phyloP scores from a whole-genome alignment of 1,140 invertebrate genomes.

The Diplogasteroides magnus region DNA sequence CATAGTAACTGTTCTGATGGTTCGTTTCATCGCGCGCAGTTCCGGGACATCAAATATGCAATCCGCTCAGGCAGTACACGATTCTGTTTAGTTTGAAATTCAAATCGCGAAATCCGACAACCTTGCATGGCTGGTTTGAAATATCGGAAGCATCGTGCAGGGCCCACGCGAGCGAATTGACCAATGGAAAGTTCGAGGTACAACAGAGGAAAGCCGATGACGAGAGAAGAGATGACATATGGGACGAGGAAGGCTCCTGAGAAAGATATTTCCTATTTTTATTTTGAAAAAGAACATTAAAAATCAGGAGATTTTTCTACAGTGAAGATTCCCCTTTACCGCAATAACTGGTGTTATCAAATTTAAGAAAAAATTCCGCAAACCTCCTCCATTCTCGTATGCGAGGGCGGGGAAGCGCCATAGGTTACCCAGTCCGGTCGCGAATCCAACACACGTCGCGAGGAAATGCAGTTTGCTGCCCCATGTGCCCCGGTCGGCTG shows the following conservation, averaged over 20 bases:
- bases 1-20: too few relatives aligned
- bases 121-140: slow-evolving; percentile 10
- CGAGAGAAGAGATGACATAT: slow-evolving; percentile 1
- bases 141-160: slow-evolving; percentile 1
- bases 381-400: slow-evolving; percentile 55
- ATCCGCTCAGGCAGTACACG: neutral
- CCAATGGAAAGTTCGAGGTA: slow-evolving; percentile 12
- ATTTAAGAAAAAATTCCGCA: slow-evolving; percentile 57
- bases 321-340: too few relatives aligned
- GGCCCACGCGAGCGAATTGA: neutral
- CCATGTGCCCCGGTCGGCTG: slow-evolving; percentile 2
- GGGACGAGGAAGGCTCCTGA: slow-evolving; percentile 13
- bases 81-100: neutral
- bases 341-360: neutral
- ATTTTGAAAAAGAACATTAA: too few relatives aligned
- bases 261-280: too few relatives aligned
- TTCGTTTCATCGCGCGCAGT: too few relatives aligned
- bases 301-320: slow-evolving; percentile 20
- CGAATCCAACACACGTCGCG: slow-evolving; percentile 9
- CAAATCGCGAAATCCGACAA: too few relatives aligned
- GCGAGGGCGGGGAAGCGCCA: slow-evolving; percentile 55
- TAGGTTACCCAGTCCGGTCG: slow-evolving; percentile 32
- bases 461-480: slow-evolving; percentile 13
- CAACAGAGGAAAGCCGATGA: slow-evolving; percentile 8
- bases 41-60: neutral